Evolutionary conservation across 35 echinoderm and acorn worm genomes (phyloP).

Genomic region (Ophiothrix spiculata): DNA sequence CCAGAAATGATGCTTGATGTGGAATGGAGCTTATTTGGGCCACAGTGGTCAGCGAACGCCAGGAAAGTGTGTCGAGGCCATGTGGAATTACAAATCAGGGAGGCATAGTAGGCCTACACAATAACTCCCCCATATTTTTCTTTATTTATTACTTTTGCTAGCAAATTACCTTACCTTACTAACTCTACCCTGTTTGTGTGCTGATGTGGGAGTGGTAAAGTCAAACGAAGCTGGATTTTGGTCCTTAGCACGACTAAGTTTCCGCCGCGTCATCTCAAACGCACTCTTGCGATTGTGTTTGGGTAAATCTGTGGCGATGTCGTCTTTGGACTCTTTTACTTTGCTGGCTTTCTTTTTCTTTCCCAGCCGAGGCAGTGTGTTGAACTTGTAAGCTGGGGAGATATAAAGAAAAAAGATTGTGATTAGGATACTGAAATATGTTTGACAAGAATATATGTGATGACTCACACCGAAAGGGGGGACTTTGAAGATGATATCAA

Average conservation of each 20-base stretch:
- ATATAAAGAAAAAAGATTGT: slow-evolving; percentile 14
- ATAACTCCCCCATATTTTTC: background rate
- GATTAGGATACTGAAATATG: too few species aligned
- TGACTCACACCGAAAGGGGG: too few species aligned
- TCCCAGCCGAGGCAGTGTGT: slow-evolving; percentile 27
- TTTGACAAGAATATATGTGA: too few species aligned
- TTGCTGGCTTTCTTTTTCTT: slow-evolving; percentile 28
- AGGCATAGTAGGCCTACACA: background rate
- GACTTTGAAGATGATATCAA: too few species aligned
- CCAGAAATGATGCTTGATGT: too few species aligned
- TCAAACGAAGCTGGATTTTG: background rate
- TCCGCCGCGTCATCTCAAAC: slow-evolving; percentile 56
- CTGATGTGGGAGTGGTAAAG: slow-evolving; percentile 25
- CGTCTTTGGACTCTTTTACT: slow-evolving; percentile 18
- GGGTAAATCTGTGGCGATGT: background rate
- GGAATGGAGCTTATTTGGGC: too few species aligned
- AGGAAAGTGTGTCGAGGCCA: too few species aligned
- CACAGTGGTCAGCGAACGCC: too few species aligned
- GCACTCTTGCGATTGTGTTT: slow-evolving; percentile 21
- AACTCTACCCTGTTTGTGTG: slow-evolving; percentile 20
- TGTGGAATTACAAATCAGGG: too few species aligned
- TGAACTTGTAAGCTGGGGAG: slow-evolving; percentile 24
- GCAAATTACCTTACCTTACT: background rate
- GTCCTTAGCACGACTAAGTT: slow-evolving; percentile 48
- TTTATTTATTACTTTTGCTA: background rate